These are phyloP conservation scores for Macropodus opercularis DNA, from an alignment of 2,797 vertebrate species.

Conservation along the genomic window DNA sequence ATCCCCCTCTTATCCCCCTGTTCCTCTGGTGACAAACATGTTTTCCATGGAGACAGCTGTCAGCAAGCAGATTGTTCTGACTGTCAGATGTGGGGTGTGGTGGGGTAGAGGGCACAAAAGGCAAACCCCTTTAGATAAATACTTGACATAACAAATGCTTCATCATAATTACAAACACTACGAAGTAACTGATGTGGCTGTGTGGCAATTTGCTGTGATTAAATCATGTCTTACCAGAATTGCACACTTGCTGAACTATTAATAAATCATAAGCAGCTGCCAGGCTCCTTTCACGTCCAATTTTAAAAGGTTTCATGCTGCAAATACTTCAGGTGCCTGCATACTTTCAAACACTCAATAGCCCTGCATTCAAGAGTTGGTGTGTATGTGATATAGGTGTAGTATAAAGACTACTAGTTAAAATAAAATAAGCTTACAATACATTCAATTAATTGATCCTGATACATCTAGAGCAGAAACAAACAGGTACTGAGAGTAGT, in stretches of 20 bases:
- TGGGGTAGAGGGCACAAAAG: background rate
- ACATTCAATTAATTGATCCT: background rate
- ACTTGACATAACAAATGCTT: no score
- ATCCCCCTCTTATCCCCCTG: no score
- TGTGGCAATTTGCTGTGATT: background rate
- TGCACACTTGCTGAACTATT: constrained; percentile 17
- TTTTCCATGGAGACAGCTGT: constrained; percentile 9
- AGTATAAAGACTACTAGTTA: background rate
- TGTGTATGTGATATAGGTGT: background rate
- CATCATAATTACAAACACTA: no score
- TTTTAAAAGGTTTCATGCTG: constrained; percentile 2
- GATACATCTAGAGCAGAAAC: background rate
- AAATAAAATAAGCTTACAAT: background rate
- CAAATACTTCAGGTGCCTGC: constrained; percentile 11
- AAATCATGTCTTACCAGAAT: constrained; percentile 4
- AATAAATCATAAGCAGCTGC: constrained; percentile 46
- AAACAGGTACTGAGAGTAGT: background rate
- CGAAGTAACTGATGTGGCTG: no score
- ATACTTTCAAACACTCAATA: constrained; percentile 9
- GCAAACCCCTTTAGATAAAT: background rate
- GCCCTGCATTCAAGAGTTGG: constrained; percentile 6
- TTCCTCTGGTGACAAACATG: constrained; percentile 3
- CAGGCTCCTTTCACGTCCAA: constrained; percentile 26
- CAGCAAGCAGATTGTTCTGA: constrained; percentile 7
- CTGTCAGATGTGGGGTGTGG: background rate